Base-by-base conservation (phyloP, 2,113 vertebrate species). In the Telmatochromis sp. region DNA sequence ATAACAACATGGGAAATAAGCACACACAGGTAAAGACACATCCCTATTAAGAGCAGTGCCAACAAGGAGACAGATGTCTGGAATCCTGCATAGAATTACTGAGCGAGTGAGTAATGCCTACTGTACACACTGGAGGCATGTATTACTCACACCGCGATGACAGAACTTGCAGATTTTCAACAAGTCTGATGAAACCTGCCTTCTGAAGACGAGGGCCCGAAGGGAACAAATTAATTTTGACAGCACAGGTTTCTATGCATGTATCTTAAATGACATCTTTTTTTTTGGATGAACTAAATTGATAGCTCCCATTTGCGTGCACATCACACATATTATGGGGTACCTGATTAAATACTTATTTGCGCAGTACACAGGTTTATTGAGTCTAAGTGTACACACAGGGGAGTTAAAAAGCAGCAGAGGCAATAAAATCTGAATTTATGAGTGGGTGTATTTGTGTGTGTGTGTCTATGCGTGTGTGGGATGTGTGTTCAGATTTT, bases 21-120 rank as follows among this genome's bases (percentile, higher is more conserved):
- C 63, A 55, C 80, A 51, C 81, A 78, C 91, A 89, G 88, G 94
- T 91, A 53, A 58, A 78, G 83, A 83, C 94, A 89, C 45, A 89
- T 93, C 87, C 83, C 87, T 15, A 31, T 86, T 79, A 53, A 87
- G 83, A 75, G 58, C 8, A 2, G 35, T 63, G 83, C 82, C 75
- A 82, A 81, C 89, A 90, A 37, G 86, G 17, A 88, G 85, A 87
- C 53, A 88, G 84, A 89, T 68, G 91, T 91, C 79, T 91, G 93
- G 86, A 90, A 88, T 82, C 90, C 78, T 86, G 73, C 47, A 26
- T 14, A 78, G 85, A 92, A 88, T 94, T 92, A 84, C 78, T 91
- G 40, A 53, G 86, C 31, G 26, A 51, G 42, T 95, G 93, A 94
- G 93, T 94, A 93, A 95, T 91, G 85, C 83, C 37, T 51, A 84